Conservation (phyloP, 2,113 vertebrate species). For the Xiphias gladius region DNA sequence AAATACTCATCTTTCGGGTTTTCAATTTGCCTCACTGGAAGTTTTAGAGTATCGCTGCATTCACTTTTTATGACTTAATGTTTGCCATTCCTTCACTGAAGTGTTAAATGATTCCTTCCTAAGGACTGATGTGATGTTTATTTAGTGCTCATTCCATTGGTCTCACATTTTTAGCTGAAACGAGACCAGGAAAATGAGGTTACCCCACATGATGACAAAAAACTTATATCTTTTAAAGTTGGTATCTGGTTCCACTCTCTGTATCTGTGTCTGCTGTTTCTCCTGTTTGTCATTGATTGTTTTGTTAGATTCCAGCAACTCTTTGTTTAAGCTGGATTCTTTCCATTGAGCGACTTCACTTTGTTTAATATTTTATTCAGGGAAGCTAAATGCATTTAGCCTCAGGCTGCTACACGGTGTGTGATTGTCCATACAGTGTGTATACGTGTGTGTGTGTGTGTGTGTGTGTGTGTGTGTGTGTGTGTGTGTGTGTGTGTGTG, state of each 20-base stretch:
- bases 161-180: neutral
- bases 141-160: neutral
- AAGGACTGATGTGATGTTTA: neutral
- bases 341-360: slow-evolving; percentile 19
- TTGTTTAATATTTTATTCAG: slow-evolving; percentile 58
- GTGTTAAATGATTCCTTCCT: no score
- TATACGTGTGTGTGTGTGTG: neutral
- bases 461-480: neutral
- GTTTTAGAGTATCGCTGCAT: no score
- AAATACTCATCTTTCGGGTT: neutral
- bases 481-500: slow-evolving; percentile 3
- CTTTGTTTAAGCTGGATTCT: slow-evolving; percentile 41
- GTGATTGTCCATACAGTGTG: neutral
- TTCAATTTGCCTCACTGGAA: neutral
- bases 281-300: slow-evolving; percentile 11
- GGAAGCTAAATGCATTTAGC: slow-evolving; percentile 48
- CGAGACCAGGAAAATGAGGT: neutral
- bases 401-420: slow-evolving; percentile 25
- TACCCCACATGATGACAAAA: neutral
- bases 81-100: no score
- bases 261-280: slow-evolving; percentile 6
- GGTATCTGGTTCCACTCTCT: neutral
- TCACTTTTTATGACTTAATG: no score
- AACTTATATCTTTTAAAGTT: neutral
- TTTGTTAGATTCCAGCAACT: slow-evolving; percentile 33